A percentile compares a stretch with the other conserved stretches of the same genome.
phyloP scores from a whole-genome alignment of 2,888 invertebrate species.

The Macrophya alboannulata region DNA sequence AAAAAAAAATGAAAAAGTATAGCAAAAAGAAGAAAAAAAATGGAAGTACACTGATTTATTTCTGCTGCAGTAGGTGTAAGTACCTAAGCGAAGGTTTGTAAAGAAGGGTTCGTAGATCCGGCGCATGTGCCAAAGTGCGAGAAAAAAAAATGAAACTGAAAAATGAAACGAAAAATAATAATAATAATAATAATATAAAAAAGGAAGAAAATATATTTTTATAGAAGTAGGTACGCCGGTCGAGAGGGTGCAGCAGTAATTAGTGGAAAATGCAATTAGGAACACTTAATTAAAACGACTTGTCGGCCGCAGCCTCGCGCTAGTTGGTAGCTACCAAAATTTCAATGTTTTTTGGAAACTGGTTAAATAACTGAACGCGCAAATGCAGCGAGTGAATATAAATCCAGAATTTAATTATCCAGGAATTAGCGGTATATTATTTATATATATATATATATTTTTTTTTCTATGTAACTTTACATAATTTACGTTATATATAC shows the following conservation, averaged over 20 bases:
- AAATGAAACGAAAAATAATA: background rate
- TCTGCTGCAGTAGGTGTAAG: background rate
- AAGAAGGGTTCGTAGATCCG: background rate
- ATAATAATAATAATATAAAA: background rate
- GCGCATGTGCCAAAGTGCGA: background rate
- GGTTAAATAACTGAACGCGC: background rate
- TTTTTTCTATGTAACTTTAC: background rate
- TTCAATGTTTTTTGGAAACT: slow-evolving; percentile 44
- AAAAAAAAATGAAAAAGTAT: background rate
- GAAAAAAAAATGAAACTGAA: background rate
- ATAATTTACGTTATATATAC: too few species aligned
- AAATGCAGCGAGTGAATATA: slow-evolving; percentile 3
- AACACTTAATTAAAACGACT: slow-evolving; percentile 76
- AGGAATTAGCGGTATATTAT: background rate
- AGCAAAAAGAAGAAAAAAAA: background rate
- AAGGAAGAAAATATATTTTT: slow-evolving; percentile 9
- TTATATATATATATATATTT: too few species aligned
- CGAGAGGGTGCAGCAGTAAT: slow-evolving; percentile 67
- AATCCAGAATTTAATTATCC: slow-evolving; percentile 21
- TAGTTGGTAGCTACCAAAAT: slow-evolving; percentile 44
- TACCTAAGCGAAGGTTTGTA: background rate
- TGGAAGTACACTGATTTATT: slow-evolving; percentile 11
- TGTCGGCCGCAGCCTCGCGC: slow-evolving; percentile 59
- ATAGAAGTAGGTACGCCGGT: slow-evolving; percentile 18
- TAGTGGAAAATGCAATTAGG: slow-evolving; percentile 76